Evolutionary conservation across 2,888 invertebrate species (phyloP).

Genomic region (Rotaria socialis): DNA sequence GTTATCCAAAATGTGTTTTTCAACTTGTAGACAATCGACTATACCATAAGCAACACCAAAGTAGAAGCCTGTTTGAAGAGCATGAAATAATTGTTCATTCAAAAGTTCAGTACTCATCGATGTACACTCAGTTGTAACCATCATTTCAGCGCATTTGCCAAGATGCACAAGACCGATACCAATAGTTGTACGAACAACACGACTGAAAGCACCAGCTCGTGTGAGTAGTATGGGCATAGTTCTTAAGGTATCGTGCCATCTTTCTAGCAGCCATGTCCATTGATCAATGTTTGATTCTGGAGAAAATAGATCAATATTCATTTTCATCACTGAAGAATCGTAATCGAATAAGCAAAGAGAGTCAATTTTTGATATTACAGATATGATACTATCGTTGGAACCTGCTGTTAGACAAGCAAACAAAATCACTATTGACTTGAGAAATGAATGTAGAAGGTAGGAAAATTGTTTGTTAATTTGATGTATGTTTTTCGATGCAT

Average conservation of each 20-base stretch:
- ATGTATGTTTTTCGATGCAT: background rate
- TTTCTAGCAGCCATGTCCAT: conserved; percentile 13
- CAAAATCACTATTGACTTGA: background rate
- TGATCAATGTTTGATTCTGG: background rate
- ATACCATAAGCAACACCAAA: background rate
- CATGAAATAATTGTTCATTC: background rate
- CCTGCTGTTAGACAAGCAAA: too few species aligned
- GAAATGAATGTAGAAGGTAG: background rate
- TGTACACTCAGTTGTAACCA: background rate
- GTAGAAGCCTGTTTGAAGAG: background rate
- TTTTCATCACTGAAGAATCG: background rate
- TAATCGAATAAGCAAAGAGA: background rate
- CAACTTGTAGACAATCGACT: conserved; percentile 10
- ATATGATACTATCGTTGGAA: background rate
- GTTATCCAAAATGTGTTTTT: background rate
- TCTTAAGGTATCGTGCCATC: background rate
- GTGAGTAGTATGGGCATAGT: background rate
- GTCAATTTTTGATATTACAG: background rate
- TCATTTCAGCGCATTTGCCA: background rate
- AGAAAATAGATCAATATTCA: background rate
- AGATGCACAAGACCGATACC: background rate
- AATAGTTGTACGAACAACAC: background rate
- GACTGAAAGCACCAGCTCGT: background rate
- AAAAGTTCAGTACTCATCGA: background rate
- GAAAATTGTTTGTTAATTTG: background rate